Percentiles rank a stretch among this genome's conserved stretches.
phyloP scores from a whole-genome alignment of 2,888 invertebrate species.

The Julus scandinavius region DNA sequence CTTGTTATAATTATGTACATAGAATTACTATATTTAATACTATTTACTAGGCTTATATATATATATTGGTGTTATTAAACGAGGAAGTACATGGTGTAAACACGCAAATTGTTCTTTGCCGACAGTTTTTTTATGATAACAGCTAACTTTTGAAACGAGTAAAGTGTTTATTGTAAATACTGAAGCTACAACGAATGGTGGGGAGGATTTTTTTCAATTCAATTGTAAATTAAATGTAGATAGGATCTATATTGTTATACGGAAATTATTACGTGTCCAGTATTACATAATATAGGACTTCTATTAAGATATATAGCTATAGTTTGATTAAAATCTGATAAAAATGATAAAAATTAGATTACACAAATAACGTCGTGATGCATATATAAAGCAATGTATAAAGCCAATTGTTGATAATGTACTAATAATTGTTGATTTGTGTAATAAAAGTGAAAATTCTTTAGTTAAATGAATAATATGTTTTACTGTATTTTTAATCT shows the following conservation, averaged over 20 bases:
- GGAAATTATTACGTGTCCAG: conserved; percentile 40
- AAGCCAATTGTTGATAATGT: conserved; percentile 44
- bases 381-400: conserved; percentile 42
- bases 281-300: conserved; percentile 39
- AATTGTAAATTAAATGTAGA: conserved; percentile 46
- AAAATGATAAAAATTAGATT: conserved; percentile 1
- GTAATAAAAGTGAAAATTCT: conserved; percentile 45
- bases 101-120: conserved; percentile 25
- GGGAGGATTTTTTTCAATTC: conserved; percentile 31
- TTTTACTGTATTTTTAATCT: not conserved
- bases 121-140: conserved; percentile 31
- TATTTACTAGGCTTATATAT: conserved; percentile 28
- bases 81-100: conserved; percentile 15
- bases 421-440: conserved; percentile 26
- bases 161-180: conserved; percentile 43
- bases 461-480: not conserved
- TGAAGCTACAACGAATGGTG: not conserved
- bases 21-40: conserved; percentile 30
- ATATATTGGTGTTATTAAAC: conserved; percentile 12
- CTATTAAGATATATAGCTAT: conserved; percentile 44
- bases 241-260: conserved; percentile 46
- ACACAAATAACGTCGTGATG: conserved; percentile 5
- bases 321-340: conserved; percentile 2
- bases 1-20: conserved; percentile 33
- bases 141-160: conserved; percentile 45